Conservation (phyloP, 2,113 vertebrate genomes). For the Oreocharis arfaki region DNA sequence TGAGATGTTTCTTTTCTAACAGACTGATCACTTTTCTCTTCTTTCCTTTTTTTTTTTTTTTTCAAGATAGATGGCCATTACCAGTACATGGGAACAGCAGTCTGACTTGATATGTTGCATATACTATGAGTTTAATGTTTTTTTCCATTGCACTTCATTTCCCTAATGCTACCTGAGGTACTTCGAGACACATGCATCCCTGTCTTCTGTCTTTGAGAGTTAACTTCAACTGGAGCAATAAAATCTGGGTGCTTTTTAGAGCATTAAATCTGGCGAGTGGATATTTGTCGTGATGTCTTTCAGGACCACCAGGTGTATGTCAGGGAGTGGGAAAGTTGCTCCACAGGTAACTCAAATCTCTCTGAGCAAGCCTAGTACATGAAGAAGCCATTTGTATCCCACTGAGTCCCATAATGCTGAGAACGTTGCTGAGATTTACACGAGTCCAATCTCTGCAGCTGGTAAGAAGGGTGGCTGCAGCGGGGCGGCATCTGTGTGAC, state of each 20-base stretch:
- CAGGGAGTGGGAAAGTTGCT: constrained; percentile 69
- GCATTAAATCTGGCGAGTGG: constrained; percentile 80
- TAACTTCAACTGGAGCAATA: constrained; percentile 80
- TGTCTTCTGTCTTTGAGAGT: constrained; percentile 82
- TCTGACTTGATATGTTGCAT: constrained; percentile 36
- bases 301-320: constrained; percentile 76
- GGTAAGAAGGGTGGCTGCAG: background rate
- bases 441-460: constrained; percentile 3
- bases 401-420: constrained; percentile 59
- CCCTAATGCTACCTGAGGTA: constrained; percentile 52
- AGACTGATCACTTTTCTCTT: background rate
- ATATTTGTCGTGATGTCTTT: constrained; percentile 74
- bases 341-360: constrained; percentile 72
- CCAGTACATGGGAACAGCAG: background rate
- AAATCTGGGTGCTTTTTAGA: constrained; percentile 84
- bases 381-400: constrained; percentile 91
- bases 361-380: constrained; percentile 72
- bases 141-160: constrained; percentile 42
- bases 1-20: background rate
- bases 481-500: background rate
- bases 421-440: constrained; percentile 71
- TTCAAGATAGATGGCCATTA: background rate
- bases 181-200: background rate
- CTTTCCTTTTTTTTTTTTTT: background rate
- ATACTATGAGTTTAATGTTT: constrained; percentile 50